Evolutionary conservation across 2,888 invertebrate species (phyloP), one percentile per base, ranked within the genome.

Genomic region (Lissocephala sabroskyi): DNA sequence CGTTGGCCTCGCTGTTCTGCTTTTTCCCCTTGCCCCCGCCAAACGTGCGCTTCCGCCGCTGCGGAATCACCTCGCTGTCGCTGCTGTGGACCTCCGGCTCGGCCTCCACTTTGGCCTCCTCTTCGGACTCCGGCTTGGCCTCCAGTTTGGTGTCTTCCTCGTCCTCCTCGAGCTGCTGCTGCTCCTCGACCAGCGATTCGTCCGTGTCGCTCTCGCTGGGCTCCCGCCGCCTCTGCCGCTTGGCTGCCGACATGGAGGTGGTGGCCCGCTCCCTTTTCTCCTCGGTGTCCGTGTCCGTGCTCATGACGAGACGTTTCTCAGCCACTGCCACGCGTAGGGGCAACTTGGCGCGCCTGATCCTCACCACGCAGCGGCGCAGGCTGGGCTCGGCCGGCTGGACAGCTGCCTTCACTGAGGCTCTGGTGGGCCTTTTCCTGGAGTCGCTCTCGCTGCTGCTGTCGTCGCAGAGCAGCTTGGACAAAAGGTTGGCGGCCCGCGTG

Each of bases 61-160:
- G 66, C 0, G 80, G 80, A 48, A 82, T 76, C 26, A 82, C 63
- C 56, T 82, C 82, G 37, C 81, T 83, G 45, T 62, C 82, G 30
- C 80, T 83, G 36, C 78, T 80, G 16, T 65, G 47, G 3, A 30
- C 41, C 13, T 23, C 55, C 9, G 56, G 50, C 6, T 56, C 47
- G 1, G 39, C 59, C 14, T 67, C 68, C n/a, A n/a, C n/a, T n/a
- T n/a, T n/a, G 1, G 16, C 44, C 3, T 56, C 32, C 4, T 14
- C 36, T 49, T 56, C 59, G 0, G 51, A 53, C 17, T 58, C 33
- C 3, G 49, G 58, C 7, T 60, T 49, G 1, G 44, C 45, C 23
- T 51, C 53, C 4, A 36, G 36, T 6, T 44, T 37, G 1, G 33
- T 18, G 13, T 28, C 23, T 1, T 35, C 37, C 1, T 52, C 45